Conservation (phyloP, 2,888 invertebrate genomes). For the Leucoma salicis region DNA sequence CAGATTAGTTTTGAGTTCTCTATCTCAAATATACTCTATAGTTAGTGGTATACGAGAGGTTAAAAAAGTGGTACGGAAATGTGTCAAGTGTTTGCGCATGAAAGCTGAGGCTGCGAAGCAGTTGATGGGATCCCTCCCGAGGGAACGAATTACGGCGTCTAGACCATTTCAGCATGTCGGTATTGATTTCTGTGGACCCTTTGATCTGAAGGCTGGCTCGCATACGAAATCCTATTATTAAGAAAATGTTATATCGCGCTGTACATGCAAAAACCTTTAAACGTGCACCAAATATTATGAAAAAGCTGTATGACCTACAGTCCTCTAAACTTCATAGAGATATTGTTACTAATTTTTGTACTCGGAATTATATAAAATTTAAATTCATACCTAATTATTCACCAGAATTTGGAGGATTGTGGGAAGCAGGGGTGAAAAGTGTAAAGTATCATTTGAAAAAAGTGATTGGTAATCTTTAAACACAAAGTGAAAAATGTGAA, state of each 20-base stretch:
- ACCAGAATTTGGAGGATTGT: conserved; percentile 1
- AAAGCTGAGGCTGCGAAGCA: background rate
- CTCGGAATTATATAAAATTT: background rate
- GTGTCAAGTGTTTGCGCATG: background rate
- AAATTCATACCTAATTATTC: background rate
- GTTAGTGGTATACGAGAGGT: background rate
- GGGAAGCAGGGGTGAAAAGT: conserved; percentile 6
- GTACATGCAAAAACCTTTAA: background rate
- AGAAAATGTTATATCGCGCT: no score
- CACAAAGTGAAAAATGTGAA: no score
- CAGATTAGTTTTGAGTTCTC: background rate
- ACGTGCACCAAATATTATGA: background rate
- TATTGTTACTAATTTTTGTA: background rate
- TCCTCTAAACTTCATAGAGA: background rate
- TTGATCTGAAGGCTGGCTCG: background rate
- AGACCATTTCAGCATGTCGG: background rate
- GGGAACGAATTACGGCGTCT: background rate
- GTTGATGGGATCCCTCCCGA: background rate
- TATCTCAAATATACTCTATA: background rate
- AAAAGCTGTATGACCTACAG: background rate
- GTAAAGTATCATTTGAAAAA: conserved; percentile 11
- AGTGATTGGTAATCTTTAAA: no score
- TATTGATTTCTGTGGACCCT: background rate
- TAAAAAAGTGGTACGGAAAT: background rate
- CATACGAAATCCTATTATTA: background rate